phyloP scores from a whole-genome alignment of 2,888 invertebrate species.

The Hoplodrina blanda region DNA sequence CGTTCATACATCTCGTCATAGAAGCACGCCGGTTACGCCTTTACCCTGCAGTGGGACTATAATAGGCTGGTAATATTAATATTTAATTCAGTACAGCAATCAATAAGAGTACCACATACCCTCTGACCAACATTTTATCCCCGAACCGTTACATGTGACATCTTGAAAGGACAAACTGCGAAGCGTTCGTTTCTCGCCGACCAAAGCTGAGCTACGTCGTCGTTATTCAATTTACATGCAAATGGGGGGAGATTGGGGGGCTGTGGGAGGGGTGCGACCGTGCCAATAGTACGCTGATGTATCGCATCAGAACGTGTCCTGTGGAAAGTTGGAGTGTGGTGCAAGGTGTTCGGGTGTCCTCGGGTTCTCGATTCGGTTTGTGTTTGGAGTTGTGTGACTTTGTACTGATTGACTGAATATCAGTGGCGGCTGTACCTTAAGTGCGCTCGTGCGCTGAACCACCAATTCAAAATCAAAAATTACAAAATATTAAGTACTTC shows the following conservation, averaged over 20 bases:
- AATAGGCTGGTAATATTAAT: background rate
- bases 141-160: slow-evolving; percentile 67
- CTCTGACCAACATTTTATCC: slow-evolving; percentile 59
- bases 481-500: no score
- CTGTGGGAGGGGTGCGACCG: slow-evolving; percentile 68
- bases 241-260: slow-evolving; percentile 75
- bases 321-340: slow-evolving; percentile 62
- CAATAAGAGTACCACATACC: slow-evolving; percentile 7
- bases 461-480: no score
- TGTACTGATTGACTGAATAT: no score
- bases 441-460: no score
- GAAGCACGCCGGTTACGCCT: no score
- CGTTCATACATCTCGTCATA: no score
- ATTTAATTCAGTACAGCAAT: slow-evolving; percentile 11
- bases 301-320: slow-evolving; percentile 87
- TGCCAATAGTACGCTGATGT: slow-evolving; percentile 89
- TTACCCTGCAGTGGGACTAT: no score
- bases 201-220: slow-evolving; percentile 82
- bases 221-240: slow-evolving; percentile 91
- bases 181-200: slow-evolving; percentile 72
- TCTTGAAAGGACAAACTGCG: slow-evolving; percentile 81
- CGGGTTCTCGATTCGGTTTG: slow-evolving; percentile 47
- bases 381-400: slow-evolving; percentile 20
- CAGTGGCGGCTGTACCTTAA: no score
- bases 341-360: slow-evolving; percentile 45